These are phyloP conservation scores for Watsonalla cultraria DNA, from an alignment of 2,888 invertebrate species.

Conservation along the genomic window DNA sequence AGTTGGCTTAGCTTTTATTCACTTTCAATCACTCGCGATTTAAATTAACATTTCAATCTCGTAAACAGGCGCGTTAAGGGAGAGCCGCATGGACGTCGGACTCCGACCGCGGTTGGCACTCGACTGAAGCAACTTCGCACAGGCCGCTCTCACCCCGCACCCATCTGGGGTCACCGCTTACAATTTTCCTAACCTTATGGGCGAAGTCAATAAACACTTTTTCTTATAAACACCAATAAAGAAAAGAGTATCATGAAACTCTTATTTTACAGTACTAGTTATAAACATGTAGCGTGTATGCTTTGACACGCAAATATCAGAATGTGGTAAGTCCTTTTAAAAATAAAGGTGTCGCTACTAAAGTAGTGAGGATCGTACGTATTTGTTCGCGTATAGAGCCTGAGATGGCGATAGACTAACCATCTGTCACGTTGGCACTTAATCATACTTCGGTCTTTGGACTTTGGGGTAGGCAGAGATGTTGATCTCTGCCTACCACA, in stretches of 20 bases:
- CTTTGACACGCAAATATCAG: too few relatives aligned
- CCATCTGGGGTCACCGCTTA: conserved; percentile 54
- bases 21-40: conserved; percentile 38
- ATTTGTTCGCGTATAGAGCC: too few relatives aligned
- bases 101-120: conserved; percentile 34
- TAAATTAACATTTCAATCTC: conserved; percentile 25
- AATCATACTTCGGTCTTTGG: too few relatives aligned
- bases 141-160: conserved; percentile 51
- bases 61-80: conserved; percentile 15
- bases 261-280: neutral
- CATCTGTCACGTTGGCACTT: too few relatives aligned
- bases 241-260: conserved; percentile 10
- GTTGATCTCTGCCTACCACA: too few relatives aligned
- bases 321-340: too few relatives aligned
- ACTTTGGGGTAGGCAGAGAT: too few relatives aligned
- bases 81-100: conserved; percentile 36
- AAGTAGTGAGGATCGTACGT: too few relatives aligned
- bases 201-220: conserved; percentile 55
- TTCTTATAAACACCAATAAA: conserved; percentile 27
- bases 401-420: too few relatives aligned
- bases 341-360: too few relatives aligned
- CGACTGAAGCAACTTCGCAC: conserved; percentile 45
- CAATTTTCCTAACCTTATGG: conserved; percentile 66
- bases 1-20: conserved; percentile 26
- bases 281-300: too few relatives aligned